These are phyloP conservation scores for Tuberolachnus salignus DNA, from an alignment of 2,888 invertebrate genomes.

Conservation along the genomic window DNA sequence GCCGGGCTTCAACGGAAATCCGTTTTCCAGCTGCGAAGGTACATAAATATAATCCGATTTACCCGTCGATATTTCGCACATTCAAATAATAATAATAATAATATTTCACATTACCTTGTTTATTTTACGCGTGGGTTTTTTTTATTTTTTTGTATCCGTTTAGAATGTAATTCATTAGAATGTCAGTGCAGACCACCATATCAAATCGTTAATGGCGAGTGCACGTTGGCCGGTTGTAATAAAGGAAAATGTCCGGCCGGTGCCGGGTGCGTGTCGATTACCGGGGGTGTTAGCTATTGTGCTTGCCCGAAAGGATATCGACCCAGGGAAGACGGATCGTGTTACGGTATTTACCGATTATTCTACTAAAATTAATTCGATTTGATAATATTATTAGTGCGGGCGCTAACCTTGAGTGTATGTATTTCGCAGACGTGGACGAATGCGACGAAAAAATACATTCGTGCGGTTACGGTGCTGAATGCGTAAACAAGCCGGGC, in stretches of 20 bases:
- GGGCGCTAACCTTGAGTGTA: too few relatives aligned
- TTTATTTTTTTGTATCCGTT: conserved; percentile 56
- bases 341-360: conserved; percentile 65
- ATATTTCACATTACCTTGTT: neutral
- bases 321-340: conserved; percentile 78
- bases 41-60: conserved; percentile 46
- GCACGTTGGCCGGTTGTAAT: conserved; percentile 82
- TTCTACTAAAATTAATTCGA: neutral
- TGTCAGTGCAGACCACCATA: conserved; percentile 89
- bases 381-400: neutral
- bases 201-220: conserved; percentile 81
- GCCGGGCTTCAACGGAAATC: conserved; percentile 85
- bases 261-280: conserved; percentile 88
- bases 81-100: too few relatives aligned
- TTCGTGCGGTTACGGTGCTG: conserved; percentile 87
- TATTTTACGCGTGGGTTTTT: conserved; percentile 25
- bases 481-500: conserved; percentile 81
- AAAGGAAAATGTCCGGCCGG: conserved; percentile 82
- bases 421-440: conserved; percentile 59
- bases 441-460: conserved; percentile 59
- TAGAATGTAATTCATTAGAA: conserved; percentile 78
- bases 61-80: neutral
- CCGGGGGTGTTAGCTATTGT: conserved; percentile 89
- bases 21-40: conserved; percentile 82
- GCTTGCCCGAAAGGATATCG: conserved; percentile 88